phyloP scores from a whole-genome alignment of 2,888 invertebrate species.

The Acrocyrtus sp. region DNA sequence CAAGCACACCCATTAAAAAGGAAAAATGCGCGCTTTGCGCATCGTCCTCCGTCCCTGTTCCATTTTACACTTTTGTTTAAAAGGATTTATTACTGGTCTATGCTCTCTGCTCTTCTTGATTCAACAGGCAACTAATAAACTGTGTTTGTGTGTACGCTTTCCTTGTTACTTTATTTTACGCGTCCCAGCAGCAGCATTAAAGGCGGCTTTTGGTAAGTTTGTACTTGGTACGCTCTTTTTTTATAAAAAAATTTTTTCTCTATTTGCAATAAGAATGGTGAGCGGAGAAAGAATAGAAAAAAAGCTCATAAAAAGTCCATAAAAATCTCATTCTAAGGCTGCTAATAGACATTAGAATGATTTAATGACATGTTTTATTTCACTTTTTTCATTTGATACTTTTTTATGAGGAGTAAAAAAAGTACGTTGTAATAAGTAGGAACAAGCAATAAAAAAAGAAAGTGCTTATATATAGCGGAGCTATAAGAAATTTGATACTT shows the following conservation, averaged over 20 bases:
- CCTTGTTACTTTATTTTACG: not conserved
- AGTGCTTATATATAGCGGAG: slow-evolving; percentile 3
- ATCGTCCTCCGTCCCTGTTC: too few relatives aligned
- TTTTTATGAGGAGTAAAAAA: not conserved
- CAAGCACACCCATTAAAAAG: slow-evolving; percentile 22
- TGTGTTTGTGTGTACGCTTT: too few relatives aligned
- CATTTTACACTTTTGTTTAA: slow-evolving; percentile 12
- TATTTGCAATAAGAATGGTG: not conserved
- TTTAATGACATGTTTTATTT: slow-evolving; percentile 45
- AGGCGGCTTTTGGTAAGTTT: too few relatives aligned
- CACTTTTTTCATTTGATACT: slow-evolving; percentile 21
- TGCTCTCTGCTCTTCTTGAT: not conserved
- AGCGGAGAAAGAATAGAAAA: slow-evolving; percentile 3
- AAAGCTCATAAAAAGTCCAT: slow-evolving; percentile 36
- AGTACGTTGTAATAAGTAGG: too few relatives aligned
- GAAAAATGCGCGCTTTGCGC: not conserved
- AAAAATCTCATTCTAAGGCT: slow-evolving; percentile 22
- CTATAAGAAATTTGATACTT: slow-evolving; percentile 12
- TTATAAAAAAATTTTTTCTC: not conserved
- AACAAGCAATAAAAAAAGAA: not conserved
- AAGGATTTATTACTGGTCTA: not conserved
- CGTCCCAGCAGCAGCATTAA: not conserved
- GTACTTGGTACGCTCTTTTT: not conserved
- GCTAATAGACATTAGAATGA: slow-evolving; percentile 40
- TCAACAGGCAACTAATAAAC: slow-evolving; percentile 35